phyloP scores from a whole-genome alignment of 1,140 invertebrate genomes.

The Saxidomus purpurata region DNA sequence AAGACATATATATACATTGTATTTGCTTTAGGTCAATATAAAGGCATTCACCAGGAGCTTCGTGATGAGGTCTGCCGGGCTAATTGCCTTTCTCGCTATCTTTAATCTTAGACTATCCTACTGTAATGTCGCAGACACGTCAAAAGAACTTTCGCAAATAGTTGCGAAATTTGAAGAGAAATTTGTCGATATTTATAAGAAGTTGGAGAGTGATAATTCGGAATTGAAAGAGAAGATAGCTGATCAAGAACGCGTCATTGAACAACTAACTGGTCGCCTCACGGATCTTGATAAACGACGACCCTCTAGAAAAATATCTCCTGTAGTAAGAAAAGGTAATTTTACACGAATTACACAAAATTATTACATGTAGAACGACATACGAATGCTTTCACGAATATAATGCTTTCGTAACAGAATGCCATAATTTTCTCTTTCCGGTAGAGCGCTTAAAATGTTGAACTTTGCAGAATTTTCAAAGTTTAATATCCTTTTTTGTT shows the following conservation, averaged over 20 bases:
- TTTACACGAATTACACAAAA: not conserved
- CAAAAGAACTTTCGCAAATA: not conserved
- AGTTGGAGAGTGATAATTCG: not conserved
- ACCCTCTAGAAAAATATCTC: not conserved
- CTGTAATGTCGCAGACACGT: not conserved
- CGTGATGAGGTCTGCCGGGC: no score
- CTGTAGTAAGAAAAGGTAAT: not conserved
- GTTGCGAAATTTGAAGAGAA: not conserved
- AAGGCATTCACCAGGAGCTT: no score
- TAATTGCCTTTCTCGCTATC: no score
- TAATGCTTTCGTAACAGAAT: no score
- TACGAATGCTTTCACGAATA: no score
- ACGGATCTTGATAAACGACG: no score
- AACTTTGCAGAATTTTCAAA: no score
- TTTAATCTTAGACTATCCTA: not conserved
- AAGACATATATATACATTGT: no score
- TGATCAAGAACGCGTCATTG: not conserved
- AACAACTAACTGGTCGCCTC: not conserved
- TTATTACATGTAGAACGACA: not conserved
- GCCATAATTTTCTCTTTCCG: no score
- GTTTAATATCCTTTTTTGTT: not conserved
- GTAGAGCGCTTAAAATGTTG: no score
- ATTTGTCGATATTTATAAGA: not conserved
- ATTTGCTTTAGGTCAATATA: no score
- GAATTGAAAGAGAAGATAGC: not conserved